phyloP scores from a whole-genome alignment of 2,113 vertebrate genomes.

The Antigone vipio region DNA sequence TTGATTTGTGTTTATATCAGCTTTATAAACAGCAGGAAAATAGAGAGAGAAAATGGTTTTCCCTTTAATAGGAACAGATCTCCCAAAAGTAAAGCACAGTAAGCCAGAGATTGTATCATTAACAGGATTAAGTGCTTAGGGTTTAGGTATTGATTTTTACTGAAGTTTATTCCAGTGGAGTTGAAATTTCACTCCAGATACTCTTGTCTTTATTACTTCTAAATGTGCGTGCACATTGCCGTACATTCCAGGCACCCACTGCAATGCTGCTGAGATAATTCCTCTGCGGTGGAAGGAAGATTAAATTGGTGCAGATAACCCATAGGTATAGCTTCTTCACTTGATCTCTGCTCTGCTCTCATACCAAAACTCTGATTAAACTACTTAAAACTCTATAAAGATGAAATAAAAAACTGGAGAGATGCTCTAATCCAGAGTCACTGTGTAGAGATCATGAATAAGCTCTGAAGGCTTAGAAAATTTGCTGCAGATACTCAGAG shows the following conservation, averaged over 20 bases:
- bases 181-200: neutral
- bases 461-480: neutral
- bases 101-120: neutral
- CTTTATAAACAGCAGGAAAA: neutral
- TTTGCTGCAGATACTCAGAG: neutral
- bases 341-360: neutral
- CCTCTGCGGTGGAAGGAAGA: neutral
- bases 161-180: neutral
- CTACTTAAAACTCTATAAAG: neutral
- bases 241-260: neutral
- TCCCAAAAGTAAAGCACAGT: neutral
- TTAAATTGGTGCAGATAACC: neutral
- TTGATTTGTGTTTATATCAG: neutral
- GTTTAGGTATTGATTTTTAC: neutral
- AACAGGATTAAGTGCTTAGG: neutral
- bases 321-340: neutral
- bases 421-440: neutral
- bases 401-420: neutral
- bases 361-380: neutral
- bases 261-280: neutral
- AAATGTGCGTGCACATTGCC: neutral
- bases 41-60: neutral
- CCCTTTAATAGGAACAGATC: neutral
- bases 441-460: neutral
- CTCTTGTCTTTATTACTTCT: neutral